Evolutionary conservation across 2,888 invertebrate genomes (phyloP), one percentile per base, ranked within the genome.

Genomic region (Coleophora deauratella): DNA sequence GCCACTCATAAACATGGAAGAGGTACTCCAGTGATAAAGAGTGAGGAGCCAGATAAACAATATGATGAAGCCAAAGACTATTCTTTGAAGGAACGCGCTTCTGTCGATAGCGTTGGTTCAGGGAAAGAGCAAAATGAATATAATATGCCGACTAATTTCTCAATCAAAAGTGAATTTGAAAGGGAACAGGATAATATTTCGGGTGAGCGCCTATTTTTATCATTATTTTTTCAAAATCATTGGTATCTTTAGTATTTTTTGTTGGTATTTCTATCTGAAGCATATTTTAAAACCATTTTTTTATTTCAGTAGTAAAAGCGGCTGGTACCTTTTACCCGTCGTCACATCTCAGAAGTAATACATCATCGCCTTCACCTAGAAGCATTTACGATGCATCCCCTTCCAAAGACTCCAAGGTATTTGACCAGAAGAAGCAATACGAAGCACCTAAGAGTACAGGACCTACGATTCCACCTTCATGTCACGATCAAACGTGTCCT

Each of bases 301-400:
- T 80, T 44, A 65, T 91, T 91, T 86, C 91, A 93, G 93, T 95
- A 89, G 94, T 96, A 88, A 95, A 95, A 91, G 94, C 95, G 81
- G 91, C 94, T 66, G 95, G 96, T 78, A 95, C 95, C 76, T 96
- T 93, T 88, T 95, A 94, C 86, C 96, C 96, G 68, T 90, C 94
- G 62, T 93, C 92, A 57, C 85, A 86, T 45, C 74, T 85, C 66
- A 71, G 88, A 69, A 87, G 86, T 78, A 86, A 87, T 54, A 72
- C 88, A 43, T 86, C 85, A 52, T 84, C 86, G 41, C 78, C 85
- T 46, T 81, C 87, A 57, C 82, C 87, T 41, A 72, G 88, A 61
- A 86, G 87, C 57, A 80, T 80, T 47, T 87, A 88, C 67, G 88
- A 88, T 54, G 80, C 78, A 28, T 79, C 81, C 40, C 81, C 80